phyloP scores from a whole-genome alignment of 2,113 vertebrate species.

The Amphiprion percula region DNA sequence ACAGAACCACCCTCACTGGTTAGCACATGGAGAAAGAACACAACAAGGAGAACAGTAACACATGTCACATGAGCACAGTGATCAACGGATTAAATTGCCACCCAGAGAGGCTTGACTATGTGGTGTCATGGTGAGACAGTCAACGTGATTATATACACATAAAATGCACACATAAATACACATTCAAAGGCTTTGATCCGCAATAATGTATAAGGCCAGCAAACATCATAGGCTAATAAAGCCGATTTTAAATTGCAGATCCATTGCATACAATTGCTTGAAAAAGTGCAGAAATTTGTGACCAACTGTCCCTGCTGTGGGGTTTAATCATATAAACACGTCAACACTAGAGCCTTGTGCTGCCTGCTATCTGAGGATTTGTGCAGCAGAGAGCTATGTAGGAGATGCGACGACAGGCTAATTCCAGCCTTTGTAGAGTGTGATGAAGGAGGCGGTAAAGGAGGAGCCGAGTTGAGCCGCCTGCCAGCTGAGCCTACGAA shows the following conservation, averaged over 20 bases:
- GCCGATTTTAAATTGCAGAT: slow-evolving; percentile 19
- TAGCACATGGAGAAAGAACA: slow-evolving; percentile 84
- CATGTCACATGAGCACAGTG: slow-evolving; percentile 80
- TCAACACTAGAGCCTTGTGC: slow-evolving; percentile 21
- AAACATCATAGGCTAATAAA: slow-evolving; percentile 34
- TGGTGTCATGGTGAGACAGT: slow-evolving; percentile 71
- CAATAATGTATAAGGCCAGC: slow-evolving; percentile 36
- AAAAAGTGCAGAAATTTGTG: neutral
- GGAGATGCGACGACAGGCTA: slow-evolving; percentile 70
- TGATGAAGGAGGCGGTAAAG: slow-evolving; percentile 74
- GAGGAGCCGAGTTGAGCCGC: slow-evolving; percentile 69
- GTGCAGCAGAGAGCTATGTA: slow-evolving; percentile 62
- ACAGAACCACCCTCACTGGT: slow-evolving; percentile 82
- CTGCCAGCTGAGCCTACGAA: slow-evolving; percentile 82
- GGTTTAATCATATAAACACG: slow-evolving; percentile 23
- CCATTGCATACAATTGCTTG: neutral
- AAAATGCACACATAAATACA: slow-evolving; percentile 71
- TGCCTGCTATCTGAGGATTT: slow-evolving; percentile 48
- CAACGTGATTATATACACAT: slow-evolving; percentile 64
- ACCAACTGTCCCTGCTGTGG: slow-evolving; percentile 6
- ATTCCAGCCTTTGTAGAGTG: slow-evolving; percentile 77
- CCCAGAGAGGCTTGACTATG: slow-evolving; percentile 62
- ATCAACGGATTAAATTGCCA: slow-evolving; percentile 71
- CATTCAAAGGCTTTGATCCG: slow-evolving; percentile 49
- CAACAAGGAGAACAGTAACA: slow-evolving; percentile 79